Conservation (phyloP, 2,888 invertebrate genomes). For the Capitulum mitella region DNA sequence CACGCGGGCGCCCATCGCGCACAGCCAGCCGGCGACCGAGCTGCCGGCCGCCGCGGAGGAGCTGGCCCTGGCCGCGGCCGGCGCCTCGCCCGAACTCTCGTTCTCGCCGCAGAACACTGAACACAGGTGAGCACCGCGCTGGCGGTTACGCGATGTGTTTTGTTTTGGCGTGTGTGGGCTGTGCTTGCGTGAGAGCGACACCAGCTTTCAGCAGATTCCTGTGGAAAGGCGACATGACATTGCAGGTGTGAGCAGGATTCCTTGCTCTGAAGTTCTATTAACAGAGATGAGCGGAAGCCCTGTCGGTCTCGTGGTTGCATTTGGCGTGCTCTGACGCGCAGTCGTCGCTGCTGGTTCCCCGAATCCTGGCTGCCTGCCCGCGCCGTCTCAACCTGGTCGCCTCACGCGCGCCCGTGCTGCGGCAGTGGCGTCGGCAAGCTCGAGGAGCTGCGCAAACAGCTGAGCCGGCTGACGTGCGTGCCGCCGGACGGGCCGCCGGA, state of each 20-base stretch:
- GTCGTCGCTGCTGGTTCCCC: too few relatives aligned
- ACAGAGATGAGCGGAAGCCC: too few relatives aligned
- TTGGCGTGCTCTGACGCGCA: too few relatives aligned
- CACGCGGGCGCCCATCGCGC: neutral
- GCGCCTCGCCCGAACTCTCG: neutral
- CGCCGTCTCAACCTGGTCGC: neutral
- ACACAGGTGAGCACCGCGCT: neutral
- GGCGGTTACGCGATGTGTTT: neutral
- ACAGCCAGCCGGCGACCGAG: neutral
- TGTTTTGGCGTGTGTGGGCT: too few relatives aligned
- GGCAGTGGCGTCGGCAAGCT: neutral
- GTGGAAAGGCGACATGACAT: too few relatives aligned
- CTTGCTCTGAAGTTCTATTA: too few relatives aligned
- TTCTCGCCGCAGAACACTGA: conserved; percentile 18
- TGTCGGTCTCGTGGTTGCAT: too few relatives aligned
- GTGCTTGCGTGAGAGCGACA: too few relatives aligned
- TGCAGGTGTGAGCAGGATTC: too few relatives aligned
- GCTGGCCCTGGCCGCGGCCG: neutral
- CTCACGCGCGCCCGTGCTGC: neutral
- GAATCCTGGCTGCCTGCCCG: too few relatives aligned
- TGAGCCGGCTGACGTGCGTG: conserved; percentile 8
- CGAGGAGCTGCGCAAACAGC: conserved; percentile 19
- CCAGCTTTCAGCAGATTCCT: too few relatives aligned
- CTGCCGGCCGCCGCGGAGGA: neutral
- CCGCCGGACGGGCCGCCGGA: neutral